Conservation (phyloP, 2,113 vertebrate species). For the Rhynchopsitta pachyrhyncha region DNA sequence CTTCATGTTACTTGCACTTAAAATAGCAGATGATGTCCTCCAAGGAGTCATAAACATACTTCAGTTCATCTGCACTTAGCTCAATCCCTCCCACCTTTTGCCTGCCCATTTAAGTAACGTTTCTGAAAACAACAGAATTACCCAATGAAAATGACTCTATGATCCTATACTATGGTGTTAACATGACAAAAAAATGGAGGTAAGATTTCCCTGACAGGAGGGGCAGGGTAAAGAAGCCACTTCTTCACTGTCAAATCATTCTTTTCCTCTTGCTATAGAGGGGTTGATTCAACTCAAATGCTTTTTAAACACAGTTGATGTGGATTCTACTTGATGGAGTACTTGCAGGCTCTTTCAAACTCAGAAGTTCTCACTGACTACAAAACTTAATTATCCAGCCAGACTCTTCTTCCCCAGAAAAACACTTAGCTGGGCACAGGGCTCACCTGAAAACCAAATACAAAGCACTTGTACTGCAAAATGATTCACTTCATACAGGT, state of each 20-base stretch:
- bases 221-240: not conserved
- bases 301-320: not conserved
- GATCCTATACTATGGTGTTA: accelerated
- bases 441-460: not conserved
- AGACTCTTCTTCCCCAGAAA: not conserved
- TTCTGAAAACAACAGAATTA: not conserved
- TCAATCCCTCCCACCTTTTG: not conserved
- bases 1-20: not conserved
- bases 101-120: not conserved
- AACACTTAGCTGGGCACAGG: not conserved
- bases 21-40: not conserved
- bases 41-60: not conserved
- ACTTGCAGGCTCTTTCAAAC: not conserved
- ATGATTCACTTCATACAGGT: not conserved
- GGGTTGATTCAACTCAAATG: not conserved
- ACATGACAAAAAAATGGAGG: not conserved
- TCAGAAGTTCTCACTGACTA: not conserved
- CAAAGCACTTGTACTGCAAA: not conserved
- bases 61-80: not conserved
- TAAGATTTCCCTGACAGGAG: not conserved
- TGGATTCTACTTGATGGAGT: not conserved
- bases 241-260: not conserved
- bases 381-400: not conserved
- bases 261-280: not conserved
- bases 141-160: not conserved